Evolutionary conservation across 1,140 invertebrate genomes (phyloP).

Genomic region (Diorhabda carinulata): DNA sequence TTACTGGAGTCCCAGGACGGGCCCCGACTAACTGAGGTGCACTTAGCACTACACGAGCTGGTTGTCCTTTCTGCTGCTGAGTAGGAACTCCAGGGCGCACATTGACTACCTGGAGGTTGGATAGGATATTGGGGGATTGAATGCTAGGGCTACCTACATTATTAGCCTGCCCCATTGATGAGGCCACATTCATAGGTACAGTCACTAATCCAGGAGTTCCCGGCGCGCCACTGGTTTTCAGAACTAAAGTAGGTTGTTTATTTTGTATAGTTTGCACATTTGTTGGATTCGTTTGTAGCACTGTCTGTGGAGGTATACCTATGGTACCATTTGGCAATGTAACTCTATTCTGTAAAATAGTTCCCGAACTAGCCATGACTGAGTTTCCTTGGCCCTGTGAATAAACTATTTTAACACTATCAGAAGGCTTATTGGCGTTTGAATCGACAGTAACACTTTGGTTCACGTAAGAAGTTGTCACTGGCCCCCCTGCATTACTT

Average conservation of each 20-base stretch:
- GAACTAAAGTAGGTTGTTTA: conserved; percentile 63
- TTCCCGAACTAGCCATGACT: conserved; percentile 43
- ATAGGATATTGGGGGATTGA: conserved; percentile 56
- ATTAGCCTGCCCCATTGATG: conserved; percentile 43
- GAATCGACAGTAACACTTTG: conserved; percentile 40
- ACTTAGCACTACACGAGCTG: conserved; percentile 72
- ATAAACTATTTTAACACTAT: conserved; percentile 53
- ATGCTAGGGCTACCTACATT: conserved; percentile 45
- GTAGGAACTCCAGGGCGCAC: conserved; percentile 66
- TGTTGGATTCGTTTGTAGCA: conserved; percentile 48
- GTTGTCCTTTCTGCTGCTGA: conserved; percentile 67
- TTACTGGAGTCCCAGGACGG: conserved; percentile 74
- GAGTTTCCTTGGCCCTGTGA: conserved; percentile 43
- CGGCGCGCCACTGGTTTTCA: conserved; percentile 61
- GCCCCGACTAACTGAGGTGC: conserved; percentile 75
- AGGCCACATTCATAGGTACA: conserved; percentile 64
- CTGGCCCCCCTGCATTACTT: conserved; percentile 29
- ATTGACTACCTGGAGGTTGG: conserved; percentile 82
- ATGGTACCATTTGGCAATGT: conserved; percentile 54
- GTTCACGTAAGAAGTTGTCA: conserved; percentile 41
- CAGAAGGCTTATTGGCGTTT: conserved; percentile 45
- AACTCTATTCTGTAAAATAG: conserved; percentile 46
- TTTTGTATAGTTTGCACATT: conserved; percentile 56
- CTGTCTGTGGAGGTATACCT: conserved; percentile 47
- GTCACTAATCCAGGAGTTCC: conserved; percentile 62